Conservation (phyloP, 2,113 vertebrate genomes). For the Trogon melanurus region DNA sequence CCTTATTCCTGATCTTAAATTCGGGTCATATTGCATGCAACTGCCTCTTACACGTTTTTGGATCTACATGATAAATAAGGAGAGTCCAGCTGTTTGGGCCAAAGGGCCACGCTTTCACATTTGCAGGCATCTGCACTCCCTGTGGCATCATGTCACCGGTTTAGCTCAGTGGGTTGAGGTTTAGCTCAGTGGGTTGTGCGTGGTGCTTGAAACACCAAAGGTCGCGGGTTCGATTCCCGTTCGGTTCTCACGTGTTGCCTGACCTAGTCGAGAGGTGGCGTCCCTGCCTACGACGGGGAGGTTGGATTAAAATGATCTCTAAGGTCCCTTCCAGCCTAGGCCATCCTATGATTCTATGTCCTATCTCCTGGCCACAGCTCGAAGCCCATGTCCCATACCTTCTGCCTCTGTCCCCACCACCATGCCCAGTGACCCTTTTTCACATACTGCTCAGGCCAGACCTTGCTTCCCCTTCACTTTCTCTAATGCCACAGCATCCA, state of each 20-base stretch:
- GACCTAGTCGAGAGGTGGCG: too few species aligned
- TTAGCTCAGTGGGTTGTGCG: too few species aligned
- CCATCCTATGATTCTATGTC: too few species aligned
- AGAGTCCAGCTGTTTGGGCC: rapidly evolving
- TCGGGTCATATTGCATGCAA: background rate
- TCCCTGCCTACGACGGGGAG: too few species aligned
- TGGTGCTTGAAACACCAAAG: too few species aligned
- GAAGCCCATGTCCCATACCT: background rate
- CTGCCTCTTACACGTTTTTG: background rate
- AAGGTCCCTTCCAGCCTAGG: too few species aligned
- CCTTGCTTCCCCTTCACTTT: rapidly evolving
- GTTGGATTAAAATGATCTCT: too few species aligned
- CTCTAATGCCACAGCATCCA: background rate
- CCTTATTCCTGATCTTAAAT: background rate
- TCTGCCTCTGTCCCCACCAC: background rate
- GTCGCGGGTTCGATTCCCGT: too few species aligned
- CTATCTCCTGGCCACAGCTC: background rate
- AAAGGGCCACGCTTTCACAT: rapidly evolving
- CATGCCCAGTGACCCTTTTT: background rate
- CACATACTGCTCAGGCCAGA: background rate
- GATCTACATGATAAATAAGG: background rate
- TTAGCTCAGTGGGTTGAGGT: too few species aligned
- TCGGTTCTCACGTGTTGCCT: too few species aligned
- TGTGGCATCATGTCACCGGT: background rate
- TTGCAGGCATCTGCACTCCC: rapidly evolving